Conservation (phyloP, 2,888 invertebrate genomes). For the Drosophila bunnanda region DNA sequence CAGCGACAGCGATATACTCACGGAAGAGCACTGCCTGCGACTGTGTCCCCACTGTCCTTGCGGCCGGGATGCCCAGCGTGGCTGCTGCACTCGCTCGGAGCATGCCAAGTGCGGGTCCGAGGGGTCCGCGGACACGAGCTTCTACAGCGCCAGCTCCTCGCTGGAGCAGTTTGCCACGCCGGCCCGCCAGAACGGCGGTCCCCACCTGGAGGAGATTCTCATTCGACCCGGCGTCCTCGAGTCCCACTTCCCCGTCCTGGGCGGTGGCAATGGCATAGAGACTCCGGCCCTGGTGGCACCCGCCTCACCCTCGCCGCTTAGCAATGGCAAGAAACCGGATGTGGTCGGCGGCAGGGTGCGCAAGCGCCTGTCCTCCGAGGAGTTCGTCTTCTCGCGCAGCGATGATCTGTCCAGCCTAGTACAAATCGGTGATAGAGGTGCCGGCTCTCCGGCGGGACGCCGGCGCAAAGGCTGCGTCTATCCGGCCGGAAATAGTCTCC, state of each 20-base stretch:
- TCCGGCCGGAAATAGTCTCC: slow-evolving; percentile 83
- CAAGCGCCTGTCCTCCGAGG: slow-evolving; percentile 83
- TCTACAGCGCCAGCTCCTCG: slow-evolving; percentile 84
- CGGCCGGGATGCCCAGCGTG: slow-evolving; percentile 57
- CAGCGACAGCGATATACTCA: slow-evolving; percentile 84
- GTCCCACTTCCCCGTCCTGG: slow-evolving; percentile 84
- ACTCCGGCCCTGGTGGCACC: slow-evolving; percentile 69
- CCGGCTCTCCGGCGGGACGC: slow-evolving; percentile 86
- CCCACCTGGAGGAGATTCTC: slow-evolving; percentile 54
- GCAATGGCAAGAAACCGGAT: slow-evolving; percentile 57
- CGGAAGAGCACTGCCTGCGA: slow-evolving; percentile 77
- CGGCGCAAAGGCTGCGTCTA: slow-evolving; percentile 88
- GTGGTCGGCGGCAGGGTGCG: slow-evolving; percentile 77
- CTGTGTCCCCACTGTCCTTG: slow-evolving; percentile 83
- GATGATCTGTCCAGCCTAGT: slow-evolving; percentile 87
- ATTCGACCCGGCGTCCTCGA: slow-evolving; percentile 83
- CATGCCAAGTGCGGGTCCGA: slow-evolving; percentile 71
- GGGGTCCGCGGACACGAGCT: slow-evolving; percentile 81
- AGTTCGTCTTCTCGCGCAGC: slow-evolving; percentile 83
- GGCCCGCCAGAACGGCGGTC: slow-evolving; percentile 55
- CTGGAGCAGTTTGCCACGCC: slow-evolving; percentile 77
- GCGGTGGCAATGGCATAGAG: slow-evolving; percentile 37
- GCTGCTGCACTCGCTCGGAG: slow-evolving; percentile 78
- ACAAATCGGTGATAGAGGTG: slow-evolving; percentile 80
- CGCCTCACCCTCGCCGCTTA: slow-evolving; percentile 56